phyloP scores from a whole-genome alignment of 2,888 invertebrate species.

The Diachrysia chrysitis region DNA sequence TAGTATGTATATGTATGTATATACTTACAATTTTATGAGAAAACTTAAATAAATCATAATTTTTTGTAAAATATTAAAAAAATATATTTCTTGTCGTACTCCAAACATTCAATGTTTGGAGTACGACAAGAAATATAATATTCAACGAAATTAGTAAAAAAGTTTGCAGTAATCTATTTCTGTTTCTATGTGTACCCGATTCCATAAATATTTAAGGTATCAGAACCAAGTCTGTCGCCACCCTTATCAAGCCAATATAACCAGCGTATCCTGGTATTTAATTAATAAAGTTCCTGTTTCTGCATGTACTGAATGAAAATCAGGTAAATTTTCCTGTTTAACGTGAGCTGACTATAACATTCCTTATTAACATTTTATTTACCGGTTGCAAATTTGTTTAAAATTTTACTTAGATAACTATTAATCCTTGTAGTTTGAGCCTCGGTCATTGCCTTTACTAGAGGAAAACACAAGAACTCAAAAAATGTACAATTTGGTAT shows the following conservation, averaged over 20 bases:
- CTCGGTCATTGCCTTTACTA: too few species aligned
- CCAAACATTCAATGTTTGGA: too few species aligned
- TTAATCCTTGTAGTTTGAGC: not conserved
- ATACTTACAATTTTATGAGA: too few species aligned
- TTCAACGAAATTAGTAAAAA: too few species aligned
- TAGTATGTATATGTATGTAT: too few species aligned
- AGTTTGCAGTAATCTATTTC: too few species aligned
- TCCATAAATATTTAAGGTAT: not conserved
- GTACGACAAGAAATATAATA: too few species aligned
- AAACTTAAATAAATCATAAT: too few species aligned
- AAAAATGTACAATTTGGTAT: not conserved
- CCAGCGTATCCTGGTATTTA: conserved; percentile 40
- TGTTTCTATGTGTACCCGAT: too few species aligned
- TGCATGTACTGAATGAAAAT: conserved; percentile 46
- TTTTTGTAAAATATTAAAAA: too few species aligned
- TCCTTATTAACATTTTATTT: not conserved
- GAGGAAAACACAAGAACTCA: not conserved
- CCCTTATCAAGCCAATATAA: conserved; percentile 12
- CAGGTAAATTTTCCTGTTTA: conserved; percentile 16
- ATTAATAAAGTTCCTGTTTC: conserved; percentile 51
- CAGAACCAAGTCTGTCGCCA: not conserved
- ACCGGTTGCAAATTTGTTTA: not conserved
- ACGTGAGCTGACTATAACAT: not conserved
- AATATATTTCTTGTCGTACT: too few species aligned
- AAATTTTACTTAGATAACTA: not conserved